Base-by-base conservation (phyloP, 2,888 invertebrate genomes). In the Tachina fera region DNA sequence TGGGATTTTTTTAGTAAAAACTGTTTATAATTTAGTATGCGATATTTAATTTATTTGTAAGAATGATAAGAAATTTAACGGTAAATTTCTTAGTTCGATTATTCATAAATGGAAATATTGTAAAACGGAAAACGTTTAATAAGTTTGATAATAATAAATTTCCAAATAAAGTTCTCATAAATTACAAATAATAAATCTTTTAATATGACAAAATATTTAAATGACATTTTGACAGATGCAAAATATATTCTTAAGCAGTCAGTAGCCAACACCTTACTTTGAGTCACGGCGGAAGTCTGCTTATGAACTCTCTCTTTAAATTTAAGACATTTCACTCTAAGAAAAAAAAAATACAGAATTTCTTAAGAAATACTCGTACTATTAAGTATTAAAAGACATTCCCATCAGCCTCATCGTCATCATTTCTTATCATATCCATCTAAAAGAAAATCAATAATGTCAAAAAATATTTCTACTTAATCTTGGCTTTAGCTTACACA, bases 371-470 rank as follows among this genome's bases (percentile, higher is more conserved):
- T 49, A n/a, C n/a, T n/a, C n/a, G n/a, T n/a, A 22, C 16, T 31
- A 31, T 31, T 31, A 31, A 31, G 39, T 47, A 56, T 39, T 56
- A 63, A 49, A 67, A 53, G 61, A 45, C 68, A 75, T 68, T 81
- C 61, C 75, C 75, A 81, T 75, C 75, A 77, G 49, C 65, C n/a
- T n/a, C n/a, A 65, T 83, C 65, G 72, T 83, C 70, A 71, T 72
- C 70, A 60, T 60, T 83, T 31, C 6, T 31, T 83, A 83, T 83
- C 77, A 77, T 49, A 83, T 83, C 61, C 83, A 83, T 83, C 83
- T 77, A 67, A 39, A 67, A 83, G 63, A 65, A 76, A 83, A 83
- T 77, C 82, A 74, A 81, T 74, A 77, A 83, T 71, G 77, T 72
- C 83, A 83, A 77, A 72, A 31, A 81, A 68, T 70, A 68, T 71